These are phyloP conservation scores for Sceliomorpha sp. DNA, from an alignment of 2,888 invertebrate species.

Conservation along the genomic window DNA sequence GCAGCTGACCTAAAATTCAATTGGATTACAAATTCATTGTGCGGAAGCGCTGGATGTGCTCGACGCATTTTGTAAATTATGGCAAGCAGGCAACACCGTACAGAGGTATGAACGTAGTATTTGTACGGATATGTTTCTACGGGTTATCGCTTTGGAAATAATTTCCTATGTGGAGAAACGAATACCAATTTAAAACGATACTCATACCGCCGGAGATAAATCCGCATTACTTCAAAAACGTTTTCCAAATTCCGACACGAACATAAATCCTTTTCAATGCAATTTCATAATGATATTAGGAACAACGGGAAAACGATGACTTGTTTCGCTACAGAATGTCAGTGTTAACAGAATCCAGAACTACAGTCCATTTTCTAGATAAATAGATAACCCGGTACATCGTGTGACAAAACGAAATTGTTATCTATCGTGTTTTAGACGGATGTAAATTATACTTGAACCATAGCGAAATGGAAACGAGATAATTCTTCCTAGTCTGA, in stretches of 20 bases:
- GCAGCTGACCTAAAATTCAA: conserved; percentile 60
- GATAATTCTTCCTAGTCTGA: no score
- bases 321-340: conserved; percentile 13
- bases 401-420: conserved; percentile 9
- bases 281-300: conserved; percentile 26
- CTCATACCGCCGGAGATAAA: conserved; percentile 26
- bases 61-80: conserved; percentile 55
- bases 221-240: conserved; percentile 34
- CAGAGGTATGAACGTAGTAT: conserved; percentile 35
- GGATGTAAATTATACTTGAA: no score
- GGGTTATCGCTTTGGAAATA: conserved; percentile 46
- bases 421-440: no score
- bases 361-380: conserved; percentile 8
- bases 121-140: conserved; percentile 40
- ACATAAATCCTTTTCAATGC: conserved; percentile 19
- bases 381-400: no score
- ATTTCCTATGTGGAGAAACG: conserved; percentile 35
- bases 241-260: conserved; percentile 25
- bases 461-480: no score
- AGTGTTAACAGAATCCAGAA: conserved; percentile 16
- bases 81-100: conserved; percentile 37
- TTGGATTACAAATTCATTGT: conserved; percentile 63
- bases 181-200: conserved; percentile 35
- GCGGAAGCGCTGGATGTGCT: conserved; percentile 45
- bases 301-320: conserved; percentile 10